These are phyloP conservation scores for Phoeniculus purpureus DNA, from an alignment of 2,797 vertebrate species.

Conservation along the genomic window DNA sequence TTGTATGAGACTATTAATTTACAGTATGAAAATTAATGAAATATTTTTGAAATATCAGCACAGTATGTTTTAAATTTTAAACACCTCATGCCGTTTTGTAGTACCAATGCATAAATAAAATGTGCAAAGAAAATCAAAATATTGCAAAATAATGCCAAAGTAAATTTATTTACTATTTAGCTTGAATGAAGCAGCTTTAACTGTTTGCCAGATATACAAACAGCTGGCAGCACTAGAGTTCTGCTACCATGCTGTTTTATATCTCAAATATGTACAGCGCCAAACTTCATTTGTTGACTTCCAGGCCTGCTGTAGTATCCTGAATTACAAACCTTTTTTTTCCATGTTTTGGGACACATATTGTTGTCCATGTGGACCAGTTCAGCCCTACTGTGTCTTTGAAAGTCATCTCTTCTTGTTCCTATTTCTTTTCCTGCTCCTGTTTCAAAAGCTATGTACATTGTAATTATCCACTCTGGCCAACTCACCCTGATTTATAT, in stretches of 20 bases:
- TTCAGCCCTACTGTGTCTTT: not conserved
- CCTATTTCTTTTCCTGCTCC: not conserved
- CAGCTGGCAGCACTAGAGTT: accelerated
- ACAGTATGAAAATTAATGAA: constrained; percentile 31
- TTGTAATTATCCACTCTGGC: not conserved
- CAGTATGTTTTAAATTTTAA: constrained; percentile 51
- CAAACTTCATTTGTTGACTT: not conserved
- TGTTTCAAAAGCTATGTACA: not conserved
- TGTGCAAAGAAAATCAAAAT: constrained; percentile 1
- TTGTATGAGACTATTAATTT: constrained; percentile 53
- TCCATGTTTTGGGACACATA: not conserved
- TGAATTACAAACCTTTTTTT: not conserved
- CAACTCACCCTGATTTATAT: not conserved
- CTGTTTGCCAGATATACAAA: not conserved
- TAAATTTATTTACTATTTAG: not conserved
- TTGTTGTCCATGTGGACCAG: not conserved
- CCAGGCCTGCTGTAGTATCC: not conserved
- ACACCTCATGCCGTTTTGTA: not conserved
- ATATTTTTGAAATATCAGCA: constrained; percentile 10
- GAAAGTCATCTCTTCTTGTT: not conserved
- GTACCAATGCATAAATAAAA: not conserved
- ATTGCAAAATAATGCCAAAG: not conserved
- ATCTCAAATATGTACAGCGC: not conserved
- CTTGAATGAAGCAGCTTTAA: not conserved
- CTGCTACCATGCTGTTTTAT: not conserved